A percentile compares a stretch with the other conserved stretches of the same genome.
These are phyloP conservation scores for Heteromyza rotundicornis DNA, from an alignment of 2,888 invertebrate genomes.

Conservation along the genomic window DNA sequence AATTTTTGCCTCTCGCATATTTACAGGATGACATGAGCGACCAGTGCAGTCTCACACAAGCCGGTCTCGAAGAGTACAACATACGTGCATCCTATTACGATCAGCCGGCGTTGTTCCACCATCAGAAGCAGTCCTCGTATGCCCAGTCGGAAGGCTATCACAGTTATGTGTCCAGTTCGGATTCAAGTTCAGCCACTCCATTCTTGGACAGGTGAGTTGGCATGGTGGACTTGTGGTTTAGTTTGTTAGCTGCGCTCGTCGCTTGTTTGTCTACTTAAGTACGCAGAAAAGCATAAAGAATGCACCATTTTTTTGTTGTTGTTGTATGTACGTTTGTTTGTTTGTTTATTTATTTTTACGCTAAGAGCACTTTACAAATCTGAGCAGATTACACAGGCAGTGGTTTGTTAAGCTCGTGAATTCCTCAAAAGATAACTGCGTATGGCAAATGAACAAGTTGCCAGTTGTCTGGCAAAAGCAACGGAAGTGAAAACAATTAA, in stretches of 20 bases:
- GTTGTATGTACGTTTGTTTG: no score
- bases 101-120: constrained; percentile 66
- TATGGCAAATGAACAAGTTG: no score
- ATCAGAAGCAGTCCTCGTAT: constrained; percentile 77
- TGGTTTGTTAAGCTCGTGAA: no score
- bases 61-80: constrained; percentile 75
- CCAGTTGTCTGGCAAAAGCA: no score
- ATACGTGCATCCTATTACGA: constrained; percentile 68
- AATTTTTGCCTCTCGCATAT: constrained; percentile 24
- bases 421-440: no score
- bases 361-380: no score
- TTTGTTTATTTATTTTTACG: no score
- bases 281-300: background rate
- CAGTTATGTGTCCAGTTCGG: constrained; percentile 79
- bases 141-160: constrained; percentile 83
- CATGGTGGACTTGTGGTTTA: background rate
- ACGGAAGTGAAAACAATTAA: constrained; percentile 30
- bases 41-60: constrained; percentile 67
- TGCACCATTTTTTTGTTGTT: no score
- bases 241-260: no score
- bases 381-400: no score
- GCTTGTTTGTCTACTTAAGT: no score
- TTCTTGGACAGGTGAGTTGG: constrained; percentile 71
- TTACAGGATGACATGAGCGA: constrained; percentile 61
- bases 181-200: constrained; percentile 78